These are phyloP conservation scores for Glyptemys insculpta DNA, from an alignment of 2,797 vertebrate genomes.

Conservation along the genomic window DNA sequence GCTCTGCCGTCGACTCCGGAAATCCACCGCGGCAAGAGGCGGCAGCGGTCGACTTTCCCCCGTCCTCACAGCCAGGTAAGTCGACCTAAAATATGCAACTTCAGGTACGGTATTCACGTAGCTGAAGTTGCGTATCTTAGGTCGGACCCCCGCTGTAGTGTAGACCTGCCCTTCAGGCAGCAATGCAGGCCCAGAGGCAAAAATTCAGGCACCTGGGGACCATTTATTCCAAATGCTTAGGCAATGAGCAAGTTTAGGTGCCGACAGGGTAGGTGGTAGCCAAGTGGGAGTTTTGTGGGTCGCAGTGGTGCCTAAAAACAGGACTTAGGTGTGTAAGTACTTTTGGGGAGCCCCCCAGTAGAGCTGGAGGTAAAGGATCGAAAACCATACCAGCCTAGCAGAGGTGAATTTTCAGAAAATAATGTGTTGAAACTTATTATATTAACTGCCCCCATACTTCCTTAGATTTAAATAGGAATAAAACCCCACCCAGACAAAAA, in stretches of 20 bases:
- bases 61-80: too few species aligned
- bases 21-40: too few species aligned
- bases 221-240: not conserved
- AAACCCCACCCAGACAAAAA: not conserved
- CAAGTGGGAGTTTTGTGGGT: not conserved
- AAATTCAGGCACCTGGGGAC: not conserved
- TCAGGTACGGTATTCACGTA: too few species aligned
- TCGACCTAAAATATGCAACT: too few species aligned
- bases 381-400: not conserved
- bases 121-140: too few species aligned
- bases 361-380: not conserved
- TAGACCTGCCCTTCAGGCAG: too few species aligned
- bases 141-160: too few species aligned
- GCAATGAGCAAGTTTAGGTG: not conserved
- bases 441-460: not conserved
- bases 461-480: not conserved
- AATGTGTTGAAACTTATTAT: not conserved
- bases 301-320: not conserved
- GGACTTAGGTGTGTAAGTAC: not conserved
- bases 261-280: not conserved
- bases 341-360: not conserved
- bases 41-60: too few species aligned
- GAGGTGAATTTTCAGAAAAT: not conserved
- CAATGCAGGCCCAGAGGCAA: not conserved
- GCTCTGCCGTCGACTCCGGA: too few species aligned